Percentiles rank a stretch among this genome's conserved stretches.
Conservation (phyloP, 2,888 invertebrate genomes). For the Papilio demoleus region DNA sequence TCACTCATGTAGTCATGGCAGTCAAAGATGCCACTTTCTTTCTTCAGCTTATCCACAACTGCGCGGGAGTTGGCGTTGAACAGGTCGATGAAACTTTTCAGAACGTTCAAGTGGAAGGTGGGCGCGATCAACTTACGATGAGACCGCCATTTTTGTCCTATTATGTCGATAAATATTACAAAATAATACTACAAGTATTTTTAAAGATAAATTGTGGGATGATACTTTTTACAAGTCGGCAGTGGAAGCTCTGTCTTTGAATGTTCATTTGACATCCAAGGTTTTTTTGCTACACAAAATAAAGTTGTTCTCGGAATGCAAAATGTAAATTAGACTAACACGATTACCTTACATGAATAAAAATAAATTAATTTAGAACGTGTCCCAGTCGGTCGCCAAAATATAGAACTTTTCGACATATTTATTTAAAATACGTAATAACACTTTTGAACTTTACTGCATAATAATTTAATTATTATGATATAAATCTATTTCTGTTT, state of each 20-base stretch:
- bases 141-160: conserved; percentile 92
- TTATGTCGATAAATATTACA: too few species aligned
- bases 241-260: not conserved
- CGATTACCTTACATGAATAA: not conserved
- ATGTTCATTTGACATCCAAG: too few species aligned
- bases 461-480: not conserved
- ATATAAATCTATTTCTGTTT: too few species aligned
- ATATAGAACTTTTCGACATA: too few species aligned
- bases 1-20: conserved; percentile 94
- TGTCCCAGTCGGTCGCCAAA: too few species aligned
- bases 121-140: conserved; percentile 94
- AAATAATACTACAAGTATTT: too few species aligned
- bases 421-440: not conserved
- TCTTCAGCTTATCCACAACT: conserved; percentile 88
- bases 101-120: conserved; percentile 93
- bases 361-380: too few species aligned
- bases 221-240: too few species aligned
- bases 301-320: conserved; percentile 38
- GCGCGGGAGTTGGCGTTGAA: conserved; percentile 92
- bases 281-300: not conserved
- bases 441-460: not conserved
- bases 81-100: conserved; percentile 93
- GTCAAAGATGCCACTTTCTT: conserved; percentile 88
- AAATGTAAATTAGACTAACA: not conserved
- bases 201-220: too few species aligned